Conservation (phyloP, 2,888 invertebrate species). For the Tribolium freemani region DNA sequence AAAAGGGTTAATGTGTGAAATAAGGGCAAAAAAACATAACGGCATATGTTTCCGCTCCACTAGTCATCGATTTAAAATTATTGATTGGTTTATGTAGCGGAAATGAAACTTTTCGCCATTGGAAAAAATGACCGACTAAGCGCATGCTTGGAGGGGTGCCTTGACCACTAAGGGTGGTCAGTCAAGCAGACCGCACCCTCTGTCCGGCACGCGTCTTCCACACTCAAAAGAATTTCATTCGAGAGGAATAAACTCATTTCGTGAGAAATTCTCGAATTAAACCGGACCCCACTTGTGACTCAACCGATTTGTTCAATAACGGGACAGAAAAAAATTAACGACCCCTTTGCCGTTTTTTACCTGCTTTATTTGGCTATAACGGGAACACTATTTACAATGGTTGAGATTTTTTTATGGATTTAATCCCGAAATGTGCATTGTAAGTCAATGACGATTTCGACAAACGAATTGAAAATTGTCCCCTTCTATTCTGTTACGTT, state of each 20-base stretch:
- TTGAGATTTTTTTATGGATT: slow-evolving; percentile 52
- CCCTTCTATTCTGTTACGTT: slow-evolving; percentile 50
- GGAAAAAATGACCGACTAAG: slow-evolving; percentile 49
- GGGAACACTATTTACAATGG: slow-evolving; percentile 43
- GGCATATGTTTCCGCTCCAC: slow-evolving; percentile 61
- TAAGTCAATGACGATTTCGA: slow-evolving; percentile 65
- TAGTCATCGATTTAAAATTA: slow-evolving; percentile 59
- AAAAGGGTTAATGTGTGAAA: slow-evolving; percentile 59
- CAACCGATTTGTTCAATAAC: slow-evolving; percentile 66
- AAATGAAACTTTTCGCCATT: slow-evolving; percentile 48
- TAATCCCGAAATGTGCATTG: slow-evolving; percentile 64
- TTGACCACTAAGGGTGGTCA: slow-evolving; percentile 64
- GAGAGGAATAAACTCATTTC: slow-evolving; percentile 46
- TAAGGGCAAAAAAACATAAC: slow-evolving; percentile 50
- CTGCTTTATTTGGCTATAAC: slow-evolving; percentile 51
- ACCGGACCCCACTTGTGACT: slow-evolving; percentile 63
- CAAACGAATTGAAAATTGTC: slow-evolving; percentile 60
- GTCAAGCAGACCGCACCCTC: slow-evolving; percentile 62
- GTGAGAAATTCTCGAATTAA: slow-evolving; percentile 61
- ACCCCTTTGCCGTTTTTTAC: slow-evolving; percentile 56
- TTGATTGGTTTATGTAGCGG: slow-evolving; percentile 62
- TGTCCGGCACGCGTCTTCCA: slow-evolving; percentile 55
- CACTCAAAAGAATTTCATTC: slow-evolving; percentile 52
- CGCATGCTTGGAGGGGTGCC: slow-evolving; percentile 54
- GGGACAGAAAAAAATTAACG: slow-evolving; percentile 57